Evolutionary conservation across 2,797 vertebrate genomes (phyloP).

Genomic region (Coregonus ussuriensis): DNA sequence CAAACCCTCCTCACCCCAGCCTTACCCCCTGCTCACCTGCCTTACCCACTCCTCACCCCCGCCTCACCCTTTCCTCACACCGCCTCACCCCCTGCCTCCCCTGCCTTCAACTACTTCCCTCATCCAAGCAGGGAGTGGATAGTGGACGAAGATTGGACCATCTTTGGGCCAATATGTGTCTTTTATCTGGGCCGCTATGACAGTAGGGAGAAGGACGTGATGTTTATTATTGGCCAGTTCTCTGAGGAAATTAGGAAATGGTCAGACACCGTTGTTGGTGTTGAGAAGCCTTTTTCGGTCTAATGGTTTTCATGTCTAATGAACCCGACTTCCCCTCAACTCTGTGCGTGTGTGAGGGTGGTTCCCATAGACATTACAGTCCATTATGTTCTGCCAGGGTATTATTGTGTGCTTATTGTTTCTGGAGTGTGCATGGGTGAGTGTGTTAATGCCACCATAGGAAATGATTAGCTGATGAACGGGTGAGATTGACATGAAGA

Average conservation of each 20-base stretch:
- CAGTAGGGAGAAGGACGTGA: neutral
- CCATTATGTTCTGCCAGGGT: slow-evolving; percentile 49
- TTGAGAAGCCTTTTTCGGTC: slow-evolving; percentile 29
- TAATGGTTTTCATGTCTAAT: slow-evolving; percentile 49
- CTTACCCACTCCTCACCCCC: slow-evolving; percentile 13
- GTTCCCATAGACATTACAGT: slow-evolving; percentile 23
- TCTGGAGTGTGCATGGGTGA: slow-evolving; percentile 6
- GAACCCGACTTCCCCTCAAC: slow-evolving; percentile 52
- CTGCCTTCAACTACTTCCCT: neutral
- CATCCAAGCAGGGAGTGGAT: neutral
- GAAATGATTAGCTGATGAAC: neutral
- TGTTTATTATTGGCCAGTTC: neutral
- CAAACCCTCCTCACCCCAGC: neutral
- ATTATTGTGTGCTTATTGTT: slow-evolving; percentile 58
- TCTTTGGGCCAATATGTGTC: neutral
- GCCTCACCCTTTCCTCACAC: neutral
- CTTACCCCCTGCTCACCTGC: neutral
- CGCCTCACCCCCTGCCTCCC: slow-evolving; percentile 4
- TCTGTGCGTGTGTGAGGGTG: slow-evolving; percentile 14
- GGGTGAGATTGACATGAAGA: neutral
- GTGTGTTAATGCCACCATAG: slow-evolving; percentile 12
- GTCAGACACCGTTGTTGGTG: slow-evolving; percentile 24
- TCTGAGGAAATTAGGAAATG: neutral
- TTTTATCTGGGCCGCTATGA: neutral
- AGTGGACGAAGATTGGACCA: neutral